Conservation (phyloP, 2,113 vertebrate genomes). For the Dissostichus mawsoni region DNA sequence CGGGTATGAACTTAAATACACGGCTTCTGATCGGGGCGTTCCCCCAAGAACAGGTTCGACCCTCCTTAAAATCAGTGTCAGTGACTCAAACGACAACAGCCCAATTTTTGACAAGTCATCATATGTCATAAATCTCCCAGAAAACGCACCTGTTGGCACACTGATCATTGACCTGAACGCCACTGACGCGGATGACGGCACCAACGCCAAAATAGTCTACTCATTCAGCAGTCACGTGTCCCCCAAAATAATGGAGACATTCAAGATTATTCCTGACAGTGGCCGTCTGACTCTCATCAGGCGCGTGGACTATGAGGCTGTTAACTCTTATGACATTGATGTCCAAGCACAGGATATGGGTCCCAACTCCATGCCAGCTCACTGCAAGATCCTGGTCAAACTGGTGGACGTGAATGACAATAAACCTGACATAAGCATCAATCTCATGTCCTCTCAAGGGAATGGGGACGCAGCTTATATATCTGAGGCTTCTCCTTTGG, state of each 20-base stretch:
- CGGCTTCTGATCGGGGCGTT: constrained; percentile 93
- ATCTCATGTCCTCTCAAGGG: constrained; percentile 91
- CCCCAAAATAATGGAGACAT: constrained; percentile 93
- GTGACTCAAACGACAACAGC: constrained; percentile 98
- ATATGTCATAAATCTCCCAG: constrained; percentile 90
- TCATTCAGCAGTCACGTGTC: constrained; percentile 96
- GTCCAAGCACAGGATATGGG: constrained; percentile 97
- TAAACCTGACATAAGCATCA: constrained; percentile 95
- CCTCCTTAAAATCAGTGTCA: constrained; percentile 91
- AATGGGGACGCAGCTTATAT: constrained; percentile 93
- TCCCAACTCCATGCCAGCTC: constrained; percentile 96
- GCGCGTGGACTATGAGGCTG: constrained; percentile 92
- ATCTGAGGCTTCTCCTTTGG: constrained; percentile 91
- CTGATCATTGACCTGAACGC: constrained; percentile 95
- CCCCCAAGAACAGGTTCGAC: constrained; percentile 92
- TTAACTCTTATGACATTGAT: constrained; percentile 94
- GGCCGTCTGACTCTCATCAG: constrained; percentile 92
- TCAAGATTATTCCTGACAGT: constrained; percentile 91
- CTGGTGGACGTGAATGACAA: constrained; percentile 97
- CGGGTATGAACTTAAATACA: constrained; percentile 93
- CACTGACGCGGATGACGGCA: constrained; percentile 96
- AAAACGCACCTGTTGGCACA: constrained; percentile 90
- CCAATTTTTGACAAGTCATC: constrained; percentile 91
- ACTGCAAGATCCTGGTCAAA: constrained; percentile 97
- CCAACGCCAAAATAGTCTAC: constrained; percentile 95